These are phyloP conservation scores for Drosophila sturtevanti DNA, from an alignment of 1,140 invertebrate genomes.

Conservation along the genomic window DNA sequence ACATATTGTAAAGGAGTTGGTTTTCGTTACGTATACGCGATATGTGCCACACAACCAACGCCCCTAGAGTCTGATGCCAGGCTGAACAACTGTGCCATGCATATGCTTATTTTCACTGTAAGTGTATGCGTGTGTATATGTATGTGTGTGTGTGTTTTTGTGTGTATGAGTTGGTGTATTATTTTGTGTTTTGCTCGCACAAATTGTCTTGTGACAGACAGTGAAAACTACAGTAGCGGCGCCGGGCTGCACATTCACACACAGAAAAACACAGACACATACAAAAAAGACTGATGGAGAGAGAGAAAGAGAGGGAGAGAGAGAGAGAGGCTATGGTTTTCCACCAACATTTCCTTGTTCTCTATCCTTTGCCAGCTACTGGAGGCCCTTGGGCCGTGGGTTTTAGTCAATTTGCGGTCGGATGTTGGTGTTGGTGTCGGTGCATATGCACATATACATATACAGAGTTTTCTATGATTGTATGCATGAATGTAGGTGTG, in stretches of 20 bases:
- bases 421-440: constrained; percentile 31
- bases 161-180: constrained; percentile 60
- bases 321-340: constrained; percentile 15
- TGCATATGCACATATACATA: constrained; percentile 34
- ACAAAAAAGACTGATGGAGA: neutral
- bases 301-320: neutral
- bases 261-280: constrained; percentile 11
- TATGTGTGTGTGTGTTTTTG: constrained; percentile 5
- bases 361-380: constrained; percentile 18
- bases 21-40: constrained; percentile 69
- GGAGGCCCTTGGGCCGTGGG: constrained; percentile 40
- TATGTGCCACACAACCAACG: constrained; percentile 52
- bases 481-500: constrained; percentile 13
- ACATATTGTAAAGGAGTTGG: constrained; percentile 42
- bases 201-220: constrained; percentile 81
- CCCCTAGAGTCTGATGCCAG: constrained; percentile 60
- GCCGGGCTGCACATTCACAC: constrained; percentile 28
- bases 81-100: constrained; percentile 70
- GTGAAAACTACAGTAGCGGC: constrained; percentile 75
- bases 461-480: constrained; percentile 13
- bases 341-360: constrained; percentile 7
- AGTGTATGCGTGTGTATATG: constrained; percentile 15
- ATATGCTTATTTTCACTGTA: constrained; percentile 61
- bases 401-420: constrained; percentile 77
- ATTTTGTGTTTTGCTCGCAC: constrained; percentile 80